Conservation (phyloP, 2,113 vertebrate genomes). For the Oenanthe melanoleuca region DNA sequence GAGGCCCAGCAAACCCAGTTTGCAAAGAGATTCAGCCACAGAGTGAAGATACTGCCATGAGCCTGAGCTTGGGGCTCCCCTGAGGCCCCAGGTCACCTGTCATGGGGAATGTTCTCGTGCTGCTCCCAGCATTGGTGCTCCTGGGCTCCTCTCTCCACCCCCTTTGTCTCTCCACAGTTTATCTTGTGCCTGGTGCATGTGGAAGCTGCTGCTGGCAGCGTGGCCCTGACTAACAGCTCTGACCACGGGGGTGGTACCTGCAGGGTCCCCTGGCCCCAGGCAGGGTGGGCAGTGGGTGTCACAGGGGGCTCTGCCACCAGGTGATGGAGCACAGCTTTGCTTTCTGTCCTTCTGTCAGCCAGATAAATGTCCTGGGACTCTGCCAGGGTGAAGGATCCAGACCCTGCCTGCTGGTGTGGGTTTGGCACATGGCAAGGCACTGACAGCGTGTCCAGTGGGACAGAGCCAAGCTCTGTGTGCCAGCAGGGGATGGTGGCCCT, state of each 20-base stretch:
- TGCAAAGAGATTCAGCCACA: background rate
- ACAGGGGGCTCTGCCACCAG: background rate
- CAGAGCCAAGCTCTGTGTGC: background rate
- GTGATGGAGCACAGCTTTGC: background rate
- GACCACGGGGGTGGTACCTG: background rate
- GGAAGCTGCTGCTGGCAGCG: background rate
- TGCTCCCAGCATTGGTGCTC: background rate
- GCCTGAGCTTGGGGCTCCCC: background rate
- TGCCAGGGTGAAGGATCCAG: background rate
- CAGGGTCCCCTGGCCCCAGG: background rate
- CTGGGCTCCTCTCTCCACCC: background rate
- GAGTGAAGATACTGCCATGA: fast-evolving
- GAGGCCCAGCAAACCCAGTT: background rate
- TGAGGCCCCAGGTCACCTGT: background rate
- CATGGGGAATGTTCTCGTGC: background rate
- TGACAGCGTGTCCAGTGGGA: fast-evolving
- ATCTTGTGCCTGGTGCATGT: constrained; percentile 37
- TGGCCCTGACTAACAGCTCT: constrained; percentile 31
- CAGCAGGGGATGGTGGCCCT: background rate
- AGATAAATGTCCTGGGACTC: fast-evolving
- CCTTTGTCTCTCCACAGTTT: constrained; percentile 27
- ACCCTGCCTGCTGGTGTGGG: fast-evolving
- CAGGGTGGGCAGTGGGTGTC: background rate
- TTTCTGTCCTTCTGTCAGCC: fast-evolving
- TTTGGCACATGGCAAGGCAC: background rate